Base-by-base conservation (phyloP, 2,113 vertebrate species). In the Sula dactylatra region DNA sequence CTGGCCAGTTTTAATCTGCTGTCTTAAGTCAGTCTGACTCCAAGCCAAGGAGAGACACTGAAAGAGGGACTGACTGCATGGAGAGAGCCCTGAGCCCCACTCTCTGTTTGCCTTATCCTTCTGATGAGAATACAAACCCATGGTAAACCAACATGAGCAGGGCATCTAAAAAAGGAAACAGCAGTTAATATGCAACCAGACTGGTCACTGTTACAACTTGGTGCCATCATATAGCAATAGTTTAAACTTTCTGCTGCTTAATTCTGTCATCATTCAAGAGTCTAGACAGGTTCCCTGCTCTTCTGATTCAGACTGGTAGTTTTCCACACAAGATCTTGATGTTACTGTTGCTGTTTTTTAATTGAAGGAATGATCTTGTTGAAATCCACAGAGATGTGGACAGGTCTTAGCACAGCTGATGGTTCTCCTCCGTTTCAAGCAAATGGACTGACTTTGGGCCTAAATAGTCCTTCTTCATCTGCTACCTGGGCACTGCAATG, bases 281-380 rank as follows among this genome's bases (percentile, higher is more conserved):
- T 10, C 55, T 82, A 74, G 20, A 12, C 16, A 42, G 50, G 27
- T 15, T 79, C 9, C 29, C 22, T 42, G 49, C 55, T 62, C 50
- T 34, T 81, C 56, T 0, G 2, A 34, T 40, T 31, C 40, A 52
- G 27, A 2, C 34, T 49, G 47, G 9, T 11, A 45, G 25, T 15
- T 82, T 88, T 38, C 47, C 62, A 58, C 38, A 4, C 9, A 12
- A 6, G 13, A 55, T 6, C 6, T 58, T 26, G 27, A 61, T 31
- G 13, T 34, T 44, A 10, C n/a, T 59, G 15, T 13, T 32, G 36
- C 24, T 79, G 62, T 2, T 40, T 93, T 92, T 55, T 36, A 62
- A 1, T 21, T 13, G 54, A 72, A 72, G 22, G 49, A 72, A 62
- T 0, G 0, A 47, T 50, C 45, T 42, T 1, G 1, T 11, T 76